Evolutionary conservation across 92 coral and sea anemone species (phyloP).

Genomic region (Paramuricea clavata): DNA sequence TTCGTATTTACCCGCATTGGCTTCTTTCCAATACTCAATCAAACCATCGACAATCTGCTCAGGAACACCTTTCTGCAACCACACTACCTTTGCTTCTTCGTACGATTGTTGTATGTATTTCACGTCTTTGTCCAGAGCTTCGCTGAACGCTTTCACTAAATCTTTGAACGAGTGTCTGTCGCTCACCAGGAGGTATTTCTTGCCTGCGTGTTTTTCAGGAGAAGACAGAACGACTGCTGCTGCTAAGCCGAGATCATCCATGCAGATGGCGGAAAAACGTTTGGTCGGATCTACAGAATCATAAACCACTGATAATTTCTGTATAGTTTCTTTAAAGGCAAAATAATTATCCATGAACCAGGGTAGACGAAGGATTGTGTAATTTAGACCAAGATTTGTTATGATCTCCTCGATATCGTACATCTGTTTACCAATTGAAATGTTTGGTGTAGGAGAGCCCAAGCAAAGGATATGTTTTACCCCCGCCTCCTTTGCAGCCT

Average conservation of each 20-base stretch:
- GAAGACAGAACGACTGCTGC: constrained; percentile 77
- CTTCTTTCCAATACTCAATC: constrained; percentile 12
- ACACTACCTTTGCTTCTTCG: constrained; percentile 57
- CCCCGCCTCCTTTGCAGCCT: constrained; percentile 68
- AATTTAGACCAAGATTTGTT: constrained; percentile 53
- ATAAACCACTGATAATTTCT: constrained; percentile 56
- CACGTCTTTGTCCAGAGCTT: constrained; percentile 56
- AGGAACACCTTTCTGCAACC: constrained; percentile 57
- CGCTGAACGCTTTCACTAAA: constrained; percentile 53
- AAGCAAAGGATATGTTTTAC: constrained; percentile 68
- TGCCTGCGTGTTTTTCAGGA: constrained; percentile 72
- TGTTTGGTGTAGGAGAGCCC: constrained; percentile 50
- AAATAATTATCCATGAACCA: constrained; percentile 76
- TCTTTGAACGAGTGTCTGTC: constrained; percentile 72
- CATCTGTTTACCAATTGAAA: constrained; percentile 60
- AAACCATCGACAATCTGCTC: constrained; percentile 64
- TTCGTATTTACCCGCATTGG: constrained; percentile 18
- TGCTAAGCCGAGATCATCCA: constrained; percentile 76
- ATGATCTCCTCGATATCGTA: constrained; percentile 66
- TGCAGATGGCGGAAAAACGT: constrained; percentile 65
- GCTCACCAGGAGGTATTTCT: constrained; percentile 72
- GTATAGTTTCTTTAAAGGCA: constrained; percentile 38
- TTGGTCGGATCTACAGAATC: constrained; percentile 71
- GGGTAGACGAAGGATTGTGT: constrained; percentile 74
- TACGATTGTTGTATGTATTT: constrained; percentile 65